Base-by-base conservation (phyloP, 2,888 invertebrate genomes). In the Cryptophagus acutangulus region DNA sequence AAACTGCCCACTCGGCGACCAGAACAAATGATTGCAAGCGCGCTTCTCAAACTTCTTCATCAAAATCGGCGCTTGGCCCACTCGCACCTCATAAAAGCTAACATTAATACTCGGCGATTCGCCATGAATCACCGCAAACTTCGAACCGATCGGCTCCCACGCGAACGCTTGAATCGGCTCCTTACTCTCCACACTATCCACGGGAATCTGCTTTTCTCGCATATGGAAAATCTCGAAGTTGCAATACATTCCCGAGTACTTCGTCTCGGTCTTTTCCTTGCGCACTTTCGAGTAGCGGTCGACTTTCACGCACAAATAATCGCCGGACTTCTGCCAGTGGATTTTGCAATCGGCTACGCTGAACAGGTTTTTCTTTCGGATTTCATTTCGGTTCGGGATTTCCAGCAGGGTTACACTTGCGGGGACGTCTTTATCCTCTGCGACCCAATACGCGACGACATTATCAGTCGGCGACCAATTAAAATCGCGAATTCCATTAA, bases 191-290 rank as follows among this genome's bases (percentile, higher is more conserved):
- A 97, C 87, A 8, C 91, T 93, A 67, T 99, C 97, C 0, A 99
- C 95, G 0, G 99, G 97, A 55, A 97, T 90, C 41, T 63, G 59
- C 62, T 96, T 96, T 63, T 97, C 95, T 38, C 93, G 78, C 86
- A 99, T 93, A 63, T 97, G 94, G 76, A 99, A 99, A 54, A 99
- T 89, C 74, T 99, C 99, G 71, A 99, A 94, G 69, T 96, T 97
- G 71, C 91, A 95, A 59, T 93, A 94, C 84, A 95, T 89, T 52
- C 96, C 95, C 33, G 90, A 85, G 70, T 95, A 97, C 69, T 96
- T 96, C 38, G 84, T 79, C 61, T 94, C 94, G 48, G 83, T 84
- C 55, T 95, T 92, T 63, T 96, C 95, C 63, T 93, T 93, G 59
- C 90, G 88, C n/a, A 85, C 80, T 73, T 94, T 95, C 2, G 48